A percentile compares a stretch with the other conserved stretches of the same genome.
Evolutionary conservation across 2,888 invertebrate genomes (phyloP).

Genomic region (Sinohyriopsis cumingii): DNA sequence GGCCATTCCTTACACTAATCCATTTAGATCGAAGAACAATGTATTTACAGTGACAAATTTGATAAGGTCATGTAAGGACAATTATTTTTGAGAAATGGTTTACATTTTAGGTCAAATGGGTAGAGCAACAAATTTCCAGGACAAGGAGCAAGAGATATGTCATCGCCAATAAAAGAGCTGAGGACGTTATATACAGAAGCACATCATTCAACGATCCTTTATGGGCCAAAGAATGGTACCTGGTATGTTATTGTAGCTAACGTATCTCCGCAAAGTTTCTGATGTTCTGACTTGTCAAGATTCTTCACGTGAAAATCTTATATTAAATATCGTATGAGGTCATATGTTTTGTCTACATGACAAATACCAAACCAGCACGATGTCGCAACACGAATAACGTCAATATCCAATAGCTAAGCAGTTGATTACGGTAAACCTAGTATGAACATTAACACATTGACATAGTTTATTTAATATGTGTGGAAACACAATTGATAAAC

Average conservation of each 20-base stretch:
- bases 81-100: conserved; percentile 1
- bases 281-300: no score
- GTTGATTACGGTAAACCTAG: no score
- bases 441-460: no score
- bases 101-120: conserved; percentile 81
- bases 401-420: no score
- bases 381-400: no score
- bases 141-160: conserved; percentile 53
- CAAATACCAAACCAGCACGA: no score
- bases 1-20: background rate
- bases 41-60: conserved; percentile 1
- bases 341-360: no score
- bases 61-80: background rate
- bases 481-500: no score
- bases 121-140: conserved; percentile 94
- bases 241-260: conserved; percentile 79
- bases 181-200: conserved; percentile 26
- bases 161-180: background rate
- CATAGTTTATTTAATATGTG: no score
- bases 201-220: conserved; percentile 56
- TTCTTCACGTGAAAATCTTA: no score
- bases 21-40: background rate
- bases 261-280: no score
- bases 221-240: conserved; percentile 92
- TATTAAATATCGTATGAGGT: no score